Evolutionary conservation across 2,888 invertebrate species (phyloP), one percentile per base, ranked within the genome.

Genomic region (Andricus quercusramuli): DNA sequence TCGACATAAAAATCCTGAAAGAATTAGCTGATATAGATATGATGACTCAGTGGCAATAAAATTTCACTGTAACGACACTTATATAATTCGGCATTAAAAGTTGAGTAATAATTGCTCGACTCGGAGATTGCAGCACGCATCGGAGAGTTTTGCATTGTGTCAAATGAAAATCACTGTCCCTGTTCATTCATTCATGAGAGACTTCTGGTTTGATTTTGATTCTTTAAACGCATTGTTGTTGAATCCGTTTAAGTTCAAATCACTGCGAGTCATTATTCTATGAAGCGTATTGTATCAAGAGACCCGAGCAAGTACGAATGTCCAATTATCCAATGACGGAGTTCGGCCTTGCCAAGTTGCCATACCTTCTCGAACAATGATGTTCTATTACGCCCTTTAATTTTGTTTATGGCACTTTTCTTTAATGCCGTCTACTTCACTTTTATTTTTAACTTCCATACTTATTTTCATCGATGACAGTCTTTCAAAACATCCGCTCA

Each of bases 291-390:
- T 70, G 70, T 51, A 70, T 70, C 70, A 70, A 25, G 70, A 32
- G 51, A 70, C 70, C 51, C 32, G 51, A 47, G 17, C 47, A 47
- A 51, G 70, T 84, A 82, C 83, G 84, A 85, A 82, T 81, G 85
- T 81, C 82, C 87, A 85, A 88, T 88, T 87, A 88, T 87, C 80
- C 87, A 88, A 89, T 89, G 85, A 85, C 83, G 79, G 85, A 79
- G 64, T 78, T 83, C 88, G 90, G 88, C 90, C 90, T 90, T 90
- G 90, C 86, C 85, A 88, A 86, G 85, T 90, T 90, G 90, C 86
- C 85, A 88, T 87, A 85, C 87, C 88, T 90, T 88, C 86, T 80
- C 83, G 85, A 89, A 87, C 89, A 87, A 88, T 88, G 84, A 88
- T 83, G 85, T 83, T 81, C 87, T 83, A 88, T 89, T 89, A 88